Percentiles rank a stretch among this genome's conserved stretches.
phyloP scores from a whole-genome alignment of 2,113 vertebrate genomes.

The Cyphomyrus plagiostoma region DNA sequence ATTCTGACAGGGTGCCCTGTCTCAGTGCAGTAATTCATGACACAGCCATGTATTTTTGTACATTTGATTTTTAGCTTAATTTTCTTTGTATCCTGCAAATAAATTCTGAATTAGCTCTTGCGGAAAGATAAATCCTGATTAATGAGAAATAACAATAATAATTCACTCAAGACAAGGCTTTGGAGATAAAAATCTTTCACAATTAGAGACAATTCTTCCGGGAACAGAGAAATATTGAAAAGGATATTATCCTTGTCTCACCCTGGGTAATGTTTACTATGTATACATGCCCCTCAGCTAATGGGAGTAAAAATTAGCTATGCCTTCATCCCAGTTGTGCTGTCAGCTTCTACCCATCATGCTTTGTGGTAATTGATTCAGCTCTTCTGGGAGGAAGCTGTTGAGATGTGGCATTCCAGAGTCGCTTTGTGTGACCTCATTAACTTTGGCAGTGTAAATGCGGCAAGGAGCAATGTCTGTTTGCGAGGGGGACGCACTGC shows the following conservation, averaged over 20 bases:
- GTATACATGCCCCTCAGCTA: slow-evolving; percentile 23
- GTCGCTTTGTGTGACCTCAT: slow-evolving; percentile 15
- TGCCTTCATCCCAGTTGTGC: not conserved
- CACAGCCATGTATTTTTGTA: not conserved
- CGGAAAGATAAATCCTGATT: not conserved
- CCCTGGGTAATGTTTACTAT: slow-evolving; percentile 34
- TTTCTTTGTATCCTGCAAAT: not conserved
- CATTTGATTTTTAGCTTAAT: not conserved
- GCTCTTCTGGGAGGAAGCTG: slow-evolving; percentile 27
- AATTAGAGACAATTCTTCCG: not conserved
- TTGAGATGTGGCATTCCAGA: not conserved
- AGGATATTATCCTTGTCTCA: slow-evolving; percentile 26
- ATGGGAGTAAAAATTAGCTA: slow-evolving; percentile 30
- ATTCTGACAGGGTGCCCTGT: not conserved
- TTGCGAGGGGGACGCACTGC: not conserved
- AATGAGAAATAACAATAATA: slow-evolving; percentile 1
- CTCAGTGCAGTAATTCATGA: not conserved
- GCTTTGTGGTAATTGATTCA: slow-evolving; percentile 36
- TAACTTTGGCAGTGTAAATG: not conserved
- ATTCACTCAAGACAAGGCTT: slow-evolving; percentile 10
- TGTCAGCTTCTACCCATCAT: slow-evolving; percentile 16
- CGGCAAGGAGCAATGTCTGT: not conserved
- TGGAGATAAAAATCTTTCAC: slow-evolving; percentile 15
- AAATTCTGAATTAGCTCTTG: not conserved
- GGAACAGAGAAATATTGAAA: slow-evolving; percentile 21